Conservation (phyloP, 2,113 vertebrate species). For the Rhineura floridana region DNA sequence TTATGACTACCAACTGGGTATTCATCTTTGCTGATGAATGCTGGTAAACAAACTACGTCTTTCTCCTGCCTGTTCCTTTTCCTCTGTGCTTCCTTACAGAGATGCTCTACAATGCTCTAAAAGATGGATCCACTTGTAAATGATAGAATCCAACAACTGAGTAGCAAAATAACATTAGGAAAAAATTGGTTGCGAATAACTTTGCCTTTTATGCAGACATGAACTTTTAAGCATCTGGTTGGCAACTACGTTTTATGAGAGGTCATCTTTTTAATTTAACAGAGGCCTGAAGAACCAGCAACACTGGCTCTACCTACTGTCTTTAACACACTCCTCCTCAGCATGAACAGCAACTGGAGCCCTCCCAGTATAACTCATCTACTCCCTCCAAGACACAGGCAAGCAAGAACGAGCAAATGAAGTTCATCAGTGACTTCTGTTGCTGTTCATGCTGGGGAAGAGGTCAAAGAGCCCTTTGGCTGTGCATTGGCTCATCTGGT, state of each 20-base stretch:
- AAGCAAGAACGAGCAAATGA: background rate
- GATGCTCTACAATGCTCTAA: conserved; percentile 39
- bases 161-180: background rate
- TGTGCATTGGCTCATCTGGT: background rate
- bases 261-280: background rate
- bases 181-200: background rate
- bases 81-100: conserved; percentile 40
- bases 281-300: background rate
- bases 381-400: background rate
- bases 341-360: background rate
- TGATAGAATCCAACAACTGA: too few species aligned
- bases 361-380: background rate
- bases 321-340: too few species aligned
- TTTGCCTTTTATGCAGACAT: background rate
- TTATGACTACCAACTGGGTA: conserved; percentile 63
- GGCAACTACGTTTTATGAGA: background rate
- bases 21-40: conserved; percentile 51
- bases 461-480: background rate
- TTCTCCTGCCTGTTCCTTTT: conserved; percentile 24
- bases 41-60: conserved; percentile 52
- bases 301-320: background rate
- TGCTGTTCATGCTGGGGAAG: background rate
- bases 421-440: background rate
- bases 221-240: background rate
- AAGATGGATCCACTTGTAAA: background rate